Evolutionary conservation across 2,888 invertebrate genomes (phyloP).

Genomic region (Neoitamus cyanurus): DNA sequence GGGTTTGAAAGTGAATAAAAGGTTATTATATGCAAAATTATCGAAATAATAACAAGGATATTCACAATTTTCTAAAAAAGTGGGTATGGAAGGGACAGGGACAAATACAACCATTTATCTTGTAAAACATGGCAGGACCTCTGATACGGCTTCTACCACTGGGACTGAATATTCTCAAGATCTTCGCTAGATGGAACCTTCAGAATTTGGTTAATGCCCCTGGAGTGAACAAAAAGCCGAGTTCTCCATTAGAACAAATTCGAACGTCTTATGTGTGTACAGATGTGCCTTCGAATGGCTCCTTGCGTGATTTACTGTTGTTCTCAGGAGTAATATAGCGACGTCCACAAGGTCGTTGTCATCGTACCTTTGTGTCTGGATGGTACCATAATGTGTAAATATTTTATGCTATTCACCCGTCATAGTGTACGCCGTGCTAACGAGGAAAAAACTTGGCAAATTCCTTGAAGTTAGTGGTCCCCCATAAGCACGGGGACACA

Average conservation of each 20-base stretch:
- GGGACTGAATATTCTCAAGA: neutral
- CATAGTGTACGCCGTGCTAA: neutral
- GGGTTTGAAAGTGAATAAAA: neutral
- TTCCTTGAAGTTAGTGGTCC: neutral
- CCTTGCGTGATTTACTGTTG: neutral
- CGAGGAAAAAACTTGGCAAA: neutral
- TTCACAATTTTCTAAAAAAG: neutral
- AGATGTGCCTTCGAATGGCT: no score
- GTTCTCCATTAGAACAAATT: neutral
- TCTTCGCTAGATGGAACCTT: neutral
- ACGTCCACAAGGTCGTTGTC: neutral
- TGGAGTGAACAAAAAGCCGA: neutral
- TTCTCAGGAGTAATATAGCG: neutral
- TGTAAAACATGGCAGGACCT: neutral
- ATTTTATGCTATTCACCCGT: conserved; percentile 16
- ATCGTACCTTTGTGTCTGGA: neutral
- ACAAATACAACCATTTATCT: neutral
- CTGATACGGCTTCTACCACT: neutral
- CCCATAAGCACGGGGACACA: neutral
- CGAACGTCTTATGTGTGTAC: neutral
- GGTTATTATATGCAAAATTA: neutral
- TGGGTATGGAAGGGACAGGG: neutral
- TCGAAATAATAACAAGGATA: neutral
- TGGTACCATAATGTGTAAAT: conserved; percentile 9
- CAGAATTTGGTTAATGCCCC: neutral